Evolutionary conservation across 2,888 invertebrate species (phyloP), one percentile per base, ranked within the genome.

Genomic region (Listrodromus nycthemerus): DNA sequence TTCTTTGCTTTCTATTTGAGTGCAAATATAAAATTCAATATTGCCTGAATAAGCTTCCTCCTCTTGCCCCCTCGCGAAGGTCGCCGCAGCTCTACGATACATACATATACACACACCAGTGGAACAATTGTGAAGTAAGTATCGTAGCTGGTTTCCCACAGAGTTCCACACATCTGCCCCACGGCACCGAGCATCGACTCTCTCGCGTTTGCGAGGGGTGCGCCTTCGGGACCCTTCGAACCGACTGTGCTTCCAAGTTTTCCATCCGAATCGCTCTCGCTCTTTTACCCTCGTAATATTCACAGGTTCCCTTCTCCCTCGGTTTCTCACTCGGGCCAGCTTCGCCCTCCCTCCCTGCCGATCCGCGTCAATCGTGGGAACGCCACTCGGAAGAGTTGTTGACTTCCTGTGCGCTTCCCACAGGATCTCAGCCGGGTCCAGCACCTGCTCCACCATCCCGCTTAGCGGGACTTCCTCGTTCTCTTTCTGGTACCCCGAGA

Each of bases 321-420:
- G 30, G 81, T 55, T 55, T 55, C 55, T 77, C 76, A 55, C 69
- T 48, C 67, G 33, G 24, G 71, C 73, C 27, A 30, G 21, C 41
- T 66, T 61, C 78, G 50, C 73, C 67, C 70, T 63, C 67, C 71
- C 69, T 27, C 70, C 45, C 69, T 81, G 81, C 80, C 84, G 73
- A 76, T 80, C 81, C 80, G 21, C 87, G 82, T 92, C 92, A 92
- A 91, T 93, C 93, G 92, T 93, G 93, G 94, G 92, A 93, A 92
- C 92, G 90, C 84, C 87, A 92, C 91, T 92, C 91, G 92, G 91
- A 92, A 92, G 92, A 92, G 92, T 93, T 92, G 91, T 93, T 93
- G 93, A 93, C 93, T 93, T 93, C 93, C 93, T 92, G 90, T 89
- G 87, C 79, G 91, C 92, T 93, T 93, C 93, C 92, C 93, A 93